Evolutionary conservation across 2,797 vertebrate genomes (phyloP), one percentile per base, ranked within the genome.

Genomic region (Epinephelus coioides): DNA sequence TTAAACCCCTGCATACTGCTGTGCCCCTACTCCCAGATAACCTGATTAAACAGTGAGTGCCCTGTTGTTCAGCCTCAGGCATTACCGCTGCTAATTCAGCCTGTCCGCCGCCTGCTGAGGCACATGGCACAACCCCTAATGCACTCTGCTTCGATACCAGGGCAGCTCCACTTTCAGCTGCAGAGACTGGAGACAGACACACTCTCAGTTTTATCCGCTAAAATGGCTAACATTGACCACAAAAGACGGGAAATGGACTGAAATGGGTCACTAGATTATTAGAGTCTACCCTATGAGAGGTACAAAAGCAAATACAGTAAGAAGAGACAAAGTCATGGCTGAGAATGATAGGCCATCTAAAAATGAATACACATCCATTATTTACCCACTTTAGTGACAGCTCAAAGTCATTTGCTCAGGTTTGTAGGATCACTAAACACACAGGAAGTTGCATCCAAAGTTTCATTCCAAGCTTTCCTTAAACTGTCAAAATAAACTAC

Each of bases 1-100:
- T 15, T 40, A 71, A 81, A 81, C 61, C 78, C 71, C 69, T 64
- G 69, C 62, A 84, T 83, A 66, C 77, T 47, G 74, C 69, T 74
- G 69, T 68, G 75, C 56, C 71, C 55, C 60, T 23, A n/a, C 80
- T 76, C 85, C 61, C 69, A 88, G 80, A 90, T 90, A 91, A 92
- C 88, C 88, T 82, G 90, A 91, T 94, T 94, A 90, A 84, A 76
- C 78, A 70, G 64, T 55, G 50, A 88, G 82, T 47, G 85, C 78
- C 84, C 83, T 82, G 86, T 78, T 85, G 86, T 82, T 88, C 83
- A 77, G 76, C 85, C 84, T 74, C 64, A 51, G 85, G 83, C 84
- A 83, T 84, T 72, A 83, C 65, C 13, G 54, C 77, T 75, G 80
- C 87, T 92, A 89, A 93, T 94, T 91, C 76, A 86, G 80, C 82